phyloP scores from a whole-genome alignment of 2,797 vertebrate species.

The Phataginus tetradactyla region DNA sequence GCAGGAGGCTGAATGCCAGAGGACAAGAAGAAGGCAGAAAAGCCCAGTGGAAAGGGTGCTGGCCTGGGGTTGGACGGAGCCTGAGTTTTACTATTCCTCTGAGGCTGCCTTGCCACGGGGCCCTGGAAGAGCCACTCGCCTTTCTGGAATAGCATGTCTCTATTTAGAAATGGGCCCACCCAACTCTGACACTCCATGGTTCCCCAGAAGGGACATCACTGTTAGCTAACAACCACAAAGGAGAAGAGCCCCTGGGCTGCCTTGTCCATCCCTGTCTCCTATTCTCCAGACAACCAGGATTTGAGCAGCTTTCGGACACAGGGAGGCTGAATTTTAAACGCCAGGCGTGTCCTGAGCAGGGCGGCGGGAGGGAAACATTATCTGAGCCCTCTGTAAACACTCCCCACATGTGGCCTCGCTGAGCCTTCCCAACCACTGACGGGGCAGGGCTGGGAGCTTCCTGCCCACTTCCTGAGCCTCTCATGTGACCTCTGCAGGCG shows the following conservation, averaged over 20 bases:
- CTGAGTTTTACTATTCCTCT: accelerated
- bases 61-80: neutral
- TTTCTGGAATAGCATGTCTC: neutral
- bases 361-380: accelerated
- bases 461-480: too few relatives aligned
- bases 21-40: neutral
- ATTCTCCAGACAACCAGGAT: neutral
- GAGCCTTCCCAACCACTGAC: too few relatives aligned
- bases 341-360: too few relatives aligned
- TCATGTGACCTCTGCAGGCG: accelerated
- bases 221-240: neutral
- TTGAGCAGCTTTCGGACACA: too few relatives aligned
- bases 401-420: accelerated
- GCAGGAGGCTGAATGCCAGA: neutral
- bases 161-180: neutral
- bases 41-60: neutral
- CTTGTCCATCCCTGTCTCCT: neutral
- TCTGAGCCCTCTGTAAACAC: neutral
- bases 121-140: accelerated
- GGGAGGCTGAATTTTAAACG: neutral
- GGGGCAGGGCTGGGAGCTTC: accelerated
- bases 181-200: neutral
- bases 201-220: neutral
- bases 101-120: accelerated
- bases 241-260: neutral